Evolutionary conservation across 1,140 invertebrate species (phyloP).

Genomic region (Armadillidium nasatum): DNA sequence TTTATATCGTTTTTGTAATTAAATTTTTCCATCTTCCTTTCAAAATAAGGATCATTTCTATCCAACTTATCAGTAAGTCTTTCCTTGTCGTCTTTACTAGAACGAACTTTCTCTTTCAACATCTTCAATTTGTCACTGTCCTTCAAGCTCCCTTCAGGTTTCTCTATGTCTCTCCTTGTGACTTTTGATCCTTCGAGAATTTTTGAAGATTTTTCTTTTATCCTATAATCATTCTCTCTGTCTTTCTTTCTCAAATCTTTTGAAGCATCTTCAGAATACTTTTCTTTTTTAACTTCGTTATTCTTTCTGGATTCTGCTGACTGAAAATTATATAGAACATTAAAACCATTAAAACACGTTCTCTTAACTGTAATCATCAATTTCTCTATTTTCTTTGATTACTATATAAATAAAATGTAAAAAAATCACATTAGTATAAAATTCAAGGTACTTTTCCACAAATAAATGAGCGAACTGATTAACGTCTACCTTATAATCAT

Average conservation of each 20-base stretch:
- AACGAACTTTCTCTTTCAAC: not conserved
- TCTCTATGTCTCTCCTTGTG: not conserved
- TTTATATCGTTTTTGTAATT: constrained; percentile 20
- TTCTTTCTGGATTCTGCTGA: not conserved
- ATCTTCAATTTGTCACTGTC: not conserved
- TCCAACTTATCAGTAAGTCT: not conserved
- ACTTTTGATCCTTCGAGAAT: not conserved
- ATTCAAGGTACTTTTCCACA: no score
- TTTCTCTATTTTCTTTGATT: not conserved
- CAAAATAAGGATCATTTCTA: not conserved
- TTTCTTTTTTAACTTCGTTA: not conserved
- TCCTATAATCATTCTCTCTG: not conserved
- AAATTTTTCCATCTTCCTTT: not conserved
- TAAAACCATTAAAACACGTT: not conserved
- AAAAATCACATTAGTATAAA: no score
- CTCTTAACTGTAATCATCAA: not conserved
- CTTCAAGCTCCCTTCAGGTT: not conserved
- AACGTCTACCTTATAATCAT: constrained; percentile 35
- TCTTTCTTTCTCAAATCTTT: constrained; percentile 10
- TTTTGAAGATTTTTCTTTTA: not conserved
- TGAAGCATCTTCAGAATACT: not conserved
- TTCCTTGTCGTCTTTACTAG: not conserved
- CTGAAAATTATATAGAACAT: not conserved
- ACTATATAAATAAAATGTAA: no score
- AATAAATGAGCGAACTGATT: no score